These are phyloP conservation scores for Thysanoteuthis rhombus DNA, from an alignment of 2,888 invertebrate species.

Conservation along the genomic window DNA sequence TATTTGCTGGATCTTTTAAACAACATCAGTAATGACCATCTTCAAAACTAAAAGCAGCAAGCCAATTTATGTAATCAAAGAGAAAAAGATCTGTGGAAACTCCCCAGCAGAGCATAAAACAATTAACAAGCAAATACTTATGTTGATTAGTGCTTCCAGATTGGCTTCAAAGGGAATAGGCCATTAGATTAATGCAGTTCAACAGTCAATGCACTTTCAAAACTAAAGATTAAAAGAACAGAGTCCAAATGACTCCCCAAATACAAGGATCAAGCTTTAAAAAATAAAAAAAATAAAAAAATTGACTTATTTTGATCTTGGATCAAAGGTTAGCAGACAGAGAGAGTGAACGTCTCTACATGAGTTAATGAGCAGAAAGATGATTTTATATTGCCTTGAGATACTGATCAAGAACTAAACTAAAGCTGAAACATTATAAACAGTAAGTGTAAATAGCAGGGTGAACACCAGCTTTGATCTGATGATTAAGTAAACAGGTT, in stretches of 20 bases:
- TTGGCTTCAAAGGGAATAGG: neutral
- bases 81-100: neutral
- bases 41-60: neutral
- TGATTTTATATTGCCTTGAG: neutral
- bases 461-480: neutral
- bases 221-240: neutral
- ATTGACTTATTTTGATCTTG: neutral
- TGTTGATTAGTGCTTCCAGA: neutral
- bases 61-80: neutral
- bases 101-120: neutral
- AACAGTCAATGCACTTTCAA: neutral
- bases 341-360: neutral
- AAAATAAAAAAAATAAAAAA: too few relatives aligned
- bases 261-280: neutral
- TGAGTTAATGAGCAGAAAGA: neutral
- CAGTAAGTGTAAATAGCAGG: neutral
- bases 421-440: neutral
- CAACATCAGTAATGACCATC: neutral
- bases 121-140: neutral
- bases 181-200: neutral
- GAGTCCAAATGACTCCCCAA: neutral
- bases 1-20: neutral
- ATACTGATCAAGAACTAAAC: neutral
- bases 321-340: neutral
- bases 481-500: neutral